These are phyloP conservation scores for Prochilodus magdalenae DNA, from an alignment of 2,113 vertebrate genomes.

Conservation along the genomic window DNA sequence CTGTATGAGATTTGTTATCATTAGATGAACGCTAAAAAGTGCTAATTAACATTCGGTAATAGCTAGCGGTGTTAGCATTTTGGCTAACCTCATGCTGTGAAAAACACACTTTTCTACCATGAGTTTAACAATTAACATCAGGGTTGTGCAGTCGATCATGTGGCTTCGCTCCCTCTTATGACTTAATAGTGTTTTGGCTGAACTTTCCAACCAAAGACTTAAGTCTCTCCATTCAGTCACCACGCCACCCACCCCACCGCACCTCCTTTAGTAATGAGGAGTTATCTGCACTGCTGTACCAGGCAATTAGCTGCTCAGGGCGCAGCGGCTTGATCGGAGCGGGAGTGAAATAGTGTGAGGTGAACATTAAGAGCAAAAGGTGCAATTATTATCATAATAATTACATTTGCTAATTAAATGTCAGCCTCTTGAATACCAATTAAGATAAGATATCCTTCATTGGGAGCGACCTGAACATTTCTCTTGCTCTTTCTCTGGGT, in stretches of 20 bases:
- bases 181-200: not conserved
- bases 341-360: not conserved
- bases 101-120: not conserved
- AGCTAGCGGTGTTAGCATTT: not conserved
- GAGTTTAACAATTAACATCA: not conserved
- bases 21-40: no score
- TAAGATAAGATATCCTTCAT: slow-evolving; percentile 11
- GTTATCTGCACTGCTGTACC: slow-evolving; percentile 6
- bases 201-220: slow-evolving; percentile 17
- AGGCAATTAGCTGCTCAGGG: slow-evolving; percentile 3
- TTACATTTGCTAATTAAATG: slow-evolving; percentile 46
- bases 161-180: not conserved
- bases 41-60: no score
- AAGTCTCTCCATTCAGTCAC: not conserved
- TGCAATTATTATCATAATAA: slow-evolving; percentile 40
- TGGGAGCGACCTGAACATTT: not conserved
- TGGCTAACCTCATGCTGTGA: not conserved
- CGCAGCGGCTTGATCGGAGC: slow-evolving; percentile 11
- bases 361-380: slow-evolving; percentile 17
- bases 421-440: slow-evolving; percentile 37
- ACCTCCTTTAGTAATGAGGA: slow-evolving; percentile 20
- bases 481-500: not conserved
- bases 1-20: no score
- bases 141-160: not conserved
- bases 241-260: no score